Evolutionary conservation across 1,140 invertebrate species (phyloP), one percentile per base, ranked within the genome.

Genomic region (Aporrectodea caliginosa): DNA sequence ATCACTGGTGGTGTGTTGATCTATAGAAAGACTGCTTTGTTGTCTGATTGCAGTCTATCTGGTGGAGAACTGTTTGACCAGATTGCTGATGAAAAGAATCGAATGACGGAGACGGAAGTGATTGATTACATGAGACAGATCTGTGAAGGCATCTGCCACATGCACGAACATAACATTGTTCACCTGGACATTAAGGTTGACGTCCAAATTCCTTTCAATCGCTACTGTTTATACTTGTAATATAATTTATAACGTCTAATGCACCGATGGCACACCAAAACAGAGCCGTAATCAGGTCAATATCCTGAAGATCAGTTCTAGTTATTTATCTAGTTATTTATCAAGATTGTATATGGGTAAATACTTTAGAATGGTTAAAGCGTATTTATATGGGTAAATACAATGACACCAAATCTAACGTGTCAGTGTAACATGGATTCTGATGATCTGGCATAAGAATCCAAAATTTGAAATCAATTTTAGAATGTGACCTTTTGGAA

Each of bases 161-260:
- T 99, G 98, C 98, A 99, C 87, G 98, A 99, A 85, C 96, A 96
- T 90, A 99, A 98, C 88, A 98, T 99, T 82, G 98, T 99, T 79
- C 98, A 99, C 87, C 90, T 99, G 2, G 93, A 94, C 78, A 86
- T 88, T 78, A 88, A 88, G 85, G 87, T 58, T n/a, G n/a, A n/a
- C n/a, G n/a, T n/a, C n/a, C n/a, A 58, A 12, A 22, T 58, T 58
- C 43, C 22, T 58, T 12, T 22, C 43, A 58, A 58, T 22, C 43
- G 22, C 43, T 12, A 58, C 6, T 58, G 43, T 6, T n/a, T n/a
- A 88, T 81, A 79, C 74, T 58, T 58, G 6, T 58, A 6, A 12
- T 0, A 69, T 2, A 77, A 27, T n/a, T 43, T 33, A 31, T 74
- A 6, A 31, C 31, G 29, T 16, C 0, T 71, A 71, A 71, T 16